These are phyloP conservation scores for Sericinus montela DNA, from an alignment of 2,888 invertebrate species.

Conservation along the genomic window DNA sequence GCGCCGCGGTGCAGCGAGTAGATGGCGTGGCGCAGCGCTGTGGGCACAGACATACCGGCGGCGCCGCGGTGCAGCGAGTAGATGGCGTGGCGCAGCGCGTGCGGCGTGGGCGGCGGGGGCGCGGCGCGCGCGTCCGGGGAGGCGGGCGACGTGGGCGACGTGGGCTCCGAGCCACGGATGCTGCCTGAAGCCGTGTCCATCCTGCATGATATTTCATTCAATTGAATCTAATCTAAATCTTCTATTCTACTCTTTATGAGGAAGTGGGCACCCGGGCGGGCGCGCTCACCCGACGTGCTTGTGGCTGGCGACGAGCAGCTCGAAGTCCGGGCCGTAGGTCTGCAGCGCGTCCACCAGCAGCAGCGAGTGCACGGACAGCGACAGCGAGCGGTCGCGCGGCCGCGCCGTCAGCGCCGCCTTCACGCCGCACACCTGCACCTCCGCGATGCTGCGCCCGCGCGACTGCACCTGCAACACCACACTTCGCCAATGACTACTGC, in stretches of 20 bases:
- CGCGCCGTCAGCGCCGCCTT: constrained; percentile 86
- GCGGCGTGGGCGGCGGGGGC: constrained; percentile 84
- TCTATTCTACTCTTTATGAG: too few species aligned
- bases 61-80: constrained; percentile 70
- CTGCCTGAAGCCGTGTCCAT: constrained; percentile 97
- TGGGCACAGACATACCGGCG: too few species aligned
- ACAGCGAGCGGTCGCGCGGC: constrained; percentile 85
- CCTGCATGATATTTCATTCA: constrained; percentile 57
- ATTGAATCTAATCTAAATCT: background rate
- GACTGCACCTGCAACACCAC: constrained; percentile 83
- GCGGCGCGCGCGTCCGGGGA: constrained; percentile 81
- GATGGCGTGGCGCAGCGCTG: too few species aligned
- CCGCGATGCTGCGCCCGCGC: constrained; percentile 92
- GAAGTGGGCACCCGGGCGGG: too few species aligned
- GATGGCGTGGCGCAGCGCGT: constrained; percentile 76
- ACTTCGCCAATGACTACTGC: too few species aligned
- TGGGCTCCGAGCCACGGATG: constrained; percentile 94
- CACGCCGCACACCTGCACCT: constrained; percentile 95
- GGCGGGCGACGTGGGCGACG: constrained; percentile 89
- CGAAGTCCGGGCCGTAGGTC: constrained; percentile 97
- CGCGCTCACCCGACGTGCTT: constrained; percentile 90
- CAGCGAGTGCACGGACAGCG: constrained; percentile 94
- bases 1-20: too few species aligned
- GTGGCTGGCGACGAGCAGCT: constrained; percentile 95
- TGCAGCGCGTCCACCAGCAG: constrained; percentile 96